phyloP scores from a whole-genome alignment of 1,140 invertebrate genomes.

The Ectropis grisescens region DNA sequence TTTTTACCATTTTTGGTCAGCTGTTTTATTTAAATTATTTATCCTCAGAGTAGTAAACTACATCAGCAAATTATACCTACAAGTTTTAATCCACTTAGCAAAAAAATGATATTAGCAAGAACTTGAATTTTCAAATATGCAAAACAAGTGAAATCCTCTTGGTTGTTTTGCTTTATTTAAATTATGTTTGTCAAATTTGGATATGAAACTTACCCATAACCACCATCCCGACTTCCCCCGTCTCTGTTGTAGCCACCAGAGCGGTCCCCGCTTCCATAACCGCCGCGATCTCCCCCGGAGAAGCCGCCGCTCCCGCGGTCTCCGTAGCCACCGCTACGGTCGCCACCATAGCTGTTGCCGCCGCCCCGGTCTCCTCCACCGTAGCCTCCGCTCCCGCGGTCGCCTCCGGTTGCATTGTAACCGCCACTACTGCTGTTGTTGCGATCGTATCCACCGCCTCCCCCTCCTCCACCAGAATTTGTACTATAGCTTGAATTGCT shows the following conservation, averaged over 20 bases:
- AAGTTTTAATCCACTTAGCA: no score
- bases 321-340: no score
- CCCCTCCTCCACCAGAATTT: no score
- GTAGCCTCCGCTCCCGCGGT: conserved; percentile 34
- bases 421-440: conserved; percentile 46
- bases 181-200: no score
- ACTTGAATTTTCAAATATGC: background rate
- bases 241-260: conserved; percentile 62
- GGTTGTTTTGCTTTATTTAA: no score
- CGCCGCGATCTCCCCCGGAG: conserved; percentile 51
- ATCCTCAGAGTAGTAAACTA: no score
- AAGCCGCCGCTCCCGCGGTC: conserved; percentile 40
- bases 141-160: no score
- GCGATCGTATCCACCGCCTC: conserved; percentile 40
- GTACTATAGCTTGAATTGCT: conserved; percentile 31
- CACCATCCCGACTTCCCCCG: conserved; percentile 58
- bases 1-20: no score
- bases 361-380: conserved; percentile 42
- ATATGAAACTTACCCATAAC: conserved; percentile 48
- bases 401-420: conserved; percentile 34
- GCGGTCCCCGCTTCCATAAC: conserved; percentile 62
- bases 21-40: no score
- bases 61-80: no score
- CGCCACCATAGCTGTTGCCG: conserved; percentile 27
- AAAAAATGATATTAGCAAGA: conserved; percentile 5